phyloP scores from a whole-genome alignment of 2,888 invertebrate species.

The Tetranychus truncatus region DNA sequence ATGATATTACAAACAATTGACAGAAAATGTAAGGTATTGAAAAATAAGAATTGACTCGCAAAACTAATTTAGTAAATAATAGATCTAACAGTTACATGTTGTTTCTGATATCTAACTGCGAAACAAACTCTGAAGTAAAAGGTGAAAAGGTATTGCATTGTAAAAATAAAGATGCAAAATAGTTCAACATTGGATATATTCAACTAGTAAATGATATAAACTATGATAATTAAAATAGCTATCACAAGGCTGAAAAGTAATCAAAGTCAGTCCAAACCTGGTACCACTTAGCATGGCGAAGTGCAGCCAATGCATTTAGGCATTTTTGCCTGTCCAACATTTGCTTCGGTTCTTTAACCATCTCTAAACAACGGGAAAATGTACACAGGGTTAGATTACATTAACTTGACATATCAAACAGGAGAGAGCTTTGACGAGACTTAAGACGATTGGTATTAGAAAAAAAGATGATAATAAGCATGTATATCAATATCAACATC shows the following conservation, averaged over 20 bases:
- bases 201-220: background rate
- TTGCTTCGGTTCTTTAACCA: conserved; percentile 52
- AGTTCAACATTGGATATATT: background rate
- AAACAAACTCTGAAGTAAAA: background rate
- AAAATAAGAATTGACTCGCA: no score
- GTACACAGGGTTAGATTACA: background rate
- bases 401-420: background rate
- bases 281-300: conserved; percentile 99
- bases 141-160: background rate
- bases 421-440: conserved; percentile 1
- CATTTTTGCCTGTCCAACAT: conserved; percentile 97
- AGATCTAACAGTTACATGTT: no score
- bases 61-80: no score
- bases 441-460: background rate
- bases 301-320: conserved; percentile 97
- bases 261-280: conserved; percentile 47
- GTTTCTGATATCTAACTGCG: no score
- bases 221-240: background rate
- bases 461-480: background rate
- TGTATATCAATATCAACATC: background rate
- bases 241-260: conserved; percentile 35
- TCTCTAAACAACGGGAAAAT: conserved; percentile 30
- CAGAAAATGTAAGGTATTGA: no score
- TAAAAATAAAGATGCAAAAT: background rate
- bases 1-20: background rate